phyloP scores from a whole-genome alignment of 2,113 vertebrate genomes.

The Ancistrus triradiatus region DNA sequence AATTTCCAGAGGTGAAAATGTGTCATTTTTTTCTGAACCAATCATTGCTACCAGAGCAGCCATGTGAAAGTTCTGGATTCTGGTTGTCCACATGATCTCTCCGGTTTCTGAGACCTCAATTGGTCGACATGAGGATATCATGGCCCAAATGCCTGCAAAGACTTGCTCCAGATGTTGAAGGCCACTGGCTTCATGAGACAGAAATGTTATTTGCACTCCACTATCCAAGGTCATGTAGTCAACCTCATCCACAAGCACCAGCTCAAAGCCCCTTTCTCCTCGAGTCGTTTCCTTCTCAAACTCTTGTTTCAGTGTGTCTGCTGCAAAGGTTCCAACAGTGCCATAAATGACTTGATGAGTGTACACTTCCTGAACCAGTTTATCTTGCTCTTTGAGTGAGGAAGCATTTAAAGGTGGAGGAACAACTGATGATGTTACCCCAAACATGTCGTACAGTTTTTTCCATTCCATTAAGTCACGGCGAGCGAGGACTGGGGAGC shows the following conservation, averaged over 20 bases:
- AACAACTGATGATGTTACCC: no score
- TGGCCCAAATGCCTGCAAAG: slow-evolving; percentile 41
- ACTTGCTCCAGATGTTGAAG: slow-evolving; percentile 47
- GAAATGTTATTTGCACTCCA: slow-evolving; percentile 48
- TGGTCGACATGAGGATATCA: slow-evolving; percentile 27
- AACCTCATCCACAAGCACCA: slow-evolving; percentile 51
- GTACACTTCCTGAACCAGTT: slow-evolving; percentile 26
- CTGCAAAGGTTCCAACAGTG: slow-evolving; percentile 42
- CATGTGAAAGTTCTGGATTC: slow-evolving; percentile 42
- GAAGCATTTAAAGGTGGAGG: slow-evolving; percentile 26
- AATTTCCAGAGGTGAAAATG: slow-evolving; percentile 20
- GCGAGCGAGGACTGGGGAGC: no score
- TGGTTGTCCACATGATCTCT: slow-evolving; percentile 32
- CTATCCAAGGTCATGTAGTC: slow-evolving; percentile 53
- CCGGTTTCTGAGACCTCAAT: slow-evolving; percentile 35
- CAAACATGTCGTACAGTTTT: no score
- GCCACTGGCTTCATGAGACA: slow-evolving; percentile 44
- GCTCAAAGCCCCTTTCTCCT: slow-evolving; percentile 32
- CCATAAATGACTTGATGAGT: slow-evolving; percentile 38
- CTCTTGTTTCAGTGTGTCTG: slow-evolving; percentile 44
- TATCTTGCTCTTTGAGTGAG: slow-evolving; percentile 4
- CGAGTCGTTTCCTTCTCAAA: slow-evolving; percentile 39
- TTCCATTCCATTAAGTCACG: no score
- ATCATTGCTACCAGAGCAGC: slow-evolving; percentile 15
- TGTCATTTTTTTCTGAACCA: slow-evolving; percentile 1